Conservation (phyloP, 2,113 vertebrate species). For the Actinemys pallida region DNA sequence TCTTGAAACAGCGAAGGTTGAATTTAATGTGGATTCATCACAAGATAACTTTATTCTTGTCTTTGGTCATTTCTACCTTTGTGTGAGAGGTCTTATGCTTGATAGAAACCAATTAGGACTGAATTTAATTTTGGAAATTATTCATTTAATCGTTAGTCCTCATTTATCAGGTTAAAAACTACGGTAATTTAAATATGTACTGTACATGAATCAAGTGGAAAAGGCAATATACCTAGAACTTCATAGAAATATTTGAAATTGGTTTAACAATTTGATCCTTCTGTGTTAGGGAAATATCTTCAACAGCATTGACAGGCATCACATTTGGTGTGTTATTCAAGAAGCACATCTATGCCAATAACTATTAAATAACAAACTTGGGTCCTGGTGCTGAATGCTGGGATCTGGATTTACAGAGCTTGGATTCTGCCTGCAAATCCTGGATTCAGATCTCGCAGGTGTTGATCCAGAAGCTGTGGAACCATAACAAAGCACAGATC, state of each 20-base stretch:
- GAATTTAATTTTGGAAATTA: slow-evolving; percentile 73
- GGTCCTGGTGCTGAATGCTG: neutral
- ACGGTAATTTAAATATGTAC: slow-evolving; percentile 58
- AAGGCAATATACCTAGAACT: slow-evolving; percentile 2
- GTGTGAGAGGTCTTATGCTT: slow-evolving; percentile 46
- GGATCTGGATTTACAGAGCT: neutral
- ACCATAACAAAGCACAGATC: neutral
- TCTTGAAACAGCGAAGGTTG: slow-evolving; percentile 68
- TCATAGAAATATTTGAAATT: slow-evolving; percentile 29
- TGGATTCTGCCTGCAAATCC: neutral
- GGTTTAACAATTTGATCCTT: slow-evolving; percentile 1
- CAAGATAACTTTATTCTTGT: slow-evolving; percentile 61
- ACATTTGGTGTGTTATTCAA: neutral
- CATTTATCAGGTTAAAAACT: slow-evolving; percentile 67
- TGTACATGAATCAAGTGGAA: slow-evolving; percentile 51
- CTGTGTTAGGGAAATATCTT: neutral
- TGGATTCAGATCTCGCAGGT: neutral
- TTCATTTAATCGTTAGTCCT: slow-evolving; percentile 70
- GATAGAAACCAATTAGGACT: slow-evolving; percentile 65
- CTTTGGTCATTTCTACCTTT: slow-evolving; percentile 62
- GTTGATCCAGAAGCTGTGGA: neutral
- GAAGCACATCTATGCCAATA: slow-evolving; percentile 1
- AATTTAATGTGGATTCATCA: slow-evolving; percentile 61
- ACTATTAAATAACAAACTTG: neutral
- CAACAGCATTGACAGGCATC: neutral